Conservation (phyloP, 2,888 invertebrate species). For the Phortica magna region DNA sequence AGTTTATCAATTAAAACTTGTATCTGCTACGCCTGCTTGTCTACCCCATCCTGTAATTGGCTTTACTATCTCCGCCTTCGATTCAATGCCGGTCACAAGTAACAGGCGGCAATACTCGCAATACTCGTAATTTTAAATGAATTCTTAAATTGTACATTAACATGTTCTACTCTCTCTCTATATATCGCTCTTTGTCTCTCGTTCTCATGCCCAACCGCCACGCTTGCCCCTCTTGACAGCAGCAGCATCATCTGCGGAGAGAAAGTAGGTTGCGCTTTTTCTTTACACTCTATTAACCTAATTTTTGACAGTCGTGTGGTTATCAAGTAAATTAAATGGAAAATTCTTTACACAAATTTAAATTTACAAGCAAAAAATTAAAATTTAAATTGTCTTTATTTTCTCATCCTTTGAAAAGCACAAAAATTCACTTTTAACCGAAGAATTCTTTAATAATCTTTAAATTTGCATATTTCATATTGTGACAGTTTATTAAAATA, state of each 20-base stretch:
- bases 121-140: conserved; percentile 59
- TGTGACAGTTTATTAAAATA: too few species aligned
- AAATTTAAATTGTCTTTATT: neutral
- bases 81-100: neutral
- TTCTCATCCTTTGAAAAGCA: too few species aligned
- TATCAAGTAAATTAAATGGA: conserved; percentile 70
- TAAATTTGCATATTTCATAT: too few species aligned
- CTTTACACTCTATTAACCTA: conserved; percentile 75
- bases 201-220: neutral
- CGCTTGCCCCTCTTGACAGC: neutral
- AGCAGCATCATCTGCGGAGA: neutral
- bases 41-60: too few species aligned
- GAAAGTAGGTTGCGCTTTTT: conserved; percentile 63
- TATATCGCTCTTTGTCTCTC: neutral
- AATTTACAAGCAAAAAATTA: neutral
- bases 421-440: too few species aligned
- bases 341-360: conserved; percentile 49
- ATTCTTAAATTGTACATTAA: conserved; percentile 61
- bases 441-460: too few species aligned
- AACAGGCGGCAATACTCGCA: conserved; percentile 12
- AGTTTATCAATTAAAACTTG: too few species aligned
- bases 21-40: too few species aligned
- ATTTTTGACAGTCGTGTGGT: conserved; percentile 64
- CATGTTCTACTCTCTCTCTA: conserved; percentile 34
- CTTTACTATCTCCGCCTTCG: too few species aligned